phyloP scores from a whole-genome alignment of 2,888 invertebrate species.

The Lordiphosa fenestrarum region DNA sequence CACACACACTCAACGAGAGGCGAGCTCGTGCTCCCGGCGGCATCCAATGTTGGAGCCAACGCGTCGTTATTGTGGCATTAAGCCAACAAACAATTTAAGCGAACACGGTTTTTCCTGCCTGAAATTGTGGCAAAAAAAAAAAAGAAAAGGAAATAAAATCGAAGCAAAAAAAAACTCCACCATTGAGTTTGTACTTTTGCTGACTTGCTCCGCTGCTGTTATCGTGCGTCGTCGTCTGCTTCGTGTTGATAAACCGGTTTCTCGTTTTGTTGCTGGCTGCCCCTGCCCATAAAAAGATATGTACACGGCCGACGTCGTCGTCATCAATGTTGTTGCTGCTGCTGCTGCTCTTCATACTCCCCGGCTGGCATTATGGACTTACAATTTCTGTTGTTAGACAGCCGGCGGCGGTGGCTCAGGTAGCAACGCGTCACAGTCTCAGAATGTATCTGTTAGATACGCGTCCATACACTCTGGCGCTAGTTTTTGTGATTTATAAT shows the following conservation, averaged over 20 bases:
- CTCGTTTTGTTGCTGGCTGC: conserved; percentile 31
- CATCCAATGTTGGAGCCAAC: conserved; percentile 43
- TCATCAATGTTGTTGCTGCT: conserved; percentile 23
- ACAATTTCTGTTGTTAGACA: conserved; percentile 37
- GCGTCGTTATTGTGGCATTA: conserved; percentile 63
- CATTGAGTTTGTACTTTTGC: conserved; percentile 56
- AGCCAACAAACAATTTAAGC: conserved; percentile 74
- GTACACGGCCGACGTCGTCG: conserved; percentile 26
- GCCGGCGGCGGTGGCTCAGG: conserved; percentile 53
- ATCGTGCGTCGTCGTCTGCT: conserved; percentile 48
- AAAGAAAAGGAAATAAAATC: conserved; percentile 33
- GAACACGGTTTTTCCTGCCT: conserved; percentile 68
- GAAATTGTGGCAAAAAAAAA: conserved; percentile 65
- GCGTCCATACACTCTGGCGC: conserved; percentile 47
- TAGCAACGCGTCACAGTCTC: conserved; percentile 47
- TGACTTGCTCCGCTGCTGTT: conserved; percentile 49
- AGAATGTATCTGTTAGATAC: conserved; percentile 69
- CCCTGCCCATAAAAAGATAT: conserved; percentile 39
- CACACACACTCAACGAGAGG: conserved; percentile 6
- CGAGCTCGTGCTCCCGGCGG: conserved; percentile 6
- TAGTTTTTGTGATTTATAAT: conserved; percentile 50
- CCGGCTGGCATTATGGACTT: conserved; percentile 21
- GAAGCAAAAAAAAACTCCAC: conserved; percentile 14
- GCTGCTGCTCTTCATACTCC: conserved; percentile 33
- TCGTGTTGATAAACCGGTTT: conserved; percentile 69